These are phyloP conservation scores for Prochilodus magdalenae DNA, from an alignment of 2,113 vertebrate species.

Conservation along the genomic window DNA sequence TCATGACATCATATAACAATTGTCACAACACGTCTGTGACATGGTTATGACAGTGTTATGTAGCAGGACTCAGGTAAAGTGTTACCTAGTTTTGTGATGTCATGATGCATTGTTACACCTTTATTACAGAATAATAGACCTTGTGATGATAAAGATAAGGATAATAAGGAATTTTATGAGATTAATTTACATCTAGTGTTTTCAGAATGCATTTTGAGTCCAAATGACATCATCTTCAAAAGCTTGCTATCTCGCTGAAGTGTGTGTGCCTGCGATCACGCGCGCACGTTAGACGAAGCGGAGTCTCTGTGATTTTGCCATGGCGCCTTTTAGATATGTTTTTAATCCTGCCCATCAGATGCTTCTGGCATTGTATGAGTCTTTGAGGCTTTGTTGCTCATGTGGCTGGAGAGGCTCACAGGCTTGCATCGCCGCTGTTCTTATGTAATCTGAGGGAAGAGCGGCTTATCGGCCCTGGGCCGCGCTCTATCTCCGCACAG, in stretches of 20 bases:
- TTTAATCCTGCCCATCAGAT: constrained; percentile 81
- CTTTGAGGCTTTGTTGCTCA: constrained; percentile 64
- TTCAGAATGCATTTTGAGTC: constrained; percentile 26
- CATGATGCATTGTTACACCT: too few species aligned
- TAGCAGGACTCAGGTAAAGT: too few species aligned
- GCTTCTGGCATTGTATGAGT: constrained; percentile 63
- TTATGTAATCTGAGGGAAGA: constrained; percentile 73
- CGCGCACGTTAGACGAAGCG: constrained; percentile 61
- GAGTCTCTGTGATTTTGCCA: constrained; percentile 74
- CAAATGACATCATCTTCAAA: constrained; percentile 55
- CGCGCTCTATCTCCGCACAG: constrained; percentile 64
- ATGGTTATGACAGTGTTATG: too few species aligned
- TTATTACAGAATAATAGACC: too few species aligned
- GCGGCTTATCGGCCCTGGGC: constrained; percentile 59
- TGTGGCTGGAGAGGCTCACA: constrained; percentile 65
- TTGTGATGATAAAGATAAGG: too few species aligned
- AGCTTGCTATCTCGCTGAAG: constrained; percentile 40
- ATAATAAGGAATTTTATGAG: too few species aligned
- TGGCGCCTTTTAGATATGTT: constrained; percentile 81
- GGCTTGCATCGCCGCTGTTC: constrained; percentile 58
- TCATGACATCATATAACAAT: too few species aligned
- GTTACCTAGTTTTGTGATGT: too few species aligned
- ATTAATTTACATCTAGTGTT: not conserved
- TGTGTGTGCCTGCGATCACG: constrained; percentile 46
- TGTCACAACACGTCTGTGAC: too few species aligned